Evolutionary conservation across 2,113 vertebrate species (phyloP).

Genomic region (Hemibagrus wyckioides): DNA sequence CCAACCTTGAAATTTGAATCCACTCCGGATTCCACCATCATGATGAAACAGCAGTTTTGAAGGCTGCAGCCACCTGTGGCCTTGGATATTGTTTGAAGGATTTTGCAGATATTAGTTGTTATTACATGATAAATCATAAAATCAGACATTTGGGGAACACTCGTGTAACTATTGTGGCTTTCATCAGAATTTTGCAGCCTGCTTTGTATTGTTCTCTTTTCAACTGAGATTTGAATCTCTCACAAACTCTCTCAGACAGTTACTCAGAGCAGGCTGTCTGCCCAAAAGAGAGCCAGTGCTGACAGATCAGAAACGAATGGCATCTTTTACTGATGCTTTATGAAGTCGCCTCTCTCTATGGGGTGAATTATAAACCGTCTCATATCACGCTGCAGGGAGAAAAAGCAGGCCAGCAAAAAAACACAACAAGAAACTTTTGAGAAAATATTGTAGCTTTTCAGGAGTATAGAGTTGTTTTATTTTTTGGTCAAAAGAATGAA

Average conservation of each 20-base stretch:
- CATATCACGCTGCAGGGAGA: not conserved
- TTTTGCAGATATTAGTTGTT: conserved; percentile 3
- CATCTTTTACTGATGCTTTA: not conserved
- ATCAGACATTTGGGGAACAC: not conserved
- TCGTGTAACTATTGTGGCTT: not conserved
- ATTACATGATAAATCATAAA: conserved; percentile 25
- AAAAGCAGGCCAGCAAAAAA: not conserved
- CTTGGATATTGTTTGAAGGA: not conserved
- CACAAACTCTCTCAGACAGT: not conserved
- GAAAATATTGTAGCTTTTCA: not conserved
- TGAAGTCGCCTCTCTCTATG: not conserved
- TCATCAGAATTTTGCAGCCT: not conserved
- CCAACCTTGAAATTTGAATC: conserved; percentile 35
- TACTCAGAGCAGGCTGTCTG: not conserved
- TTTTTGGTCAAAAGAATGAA: no score
- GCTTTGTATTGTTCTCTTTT: not conserved
- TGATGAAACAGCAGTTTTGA: not conserved
- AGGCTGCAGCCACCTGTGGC: not conserved
- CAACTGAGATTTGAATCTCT: conserved; percentile 3
- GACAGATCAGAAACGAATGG: conserved; percentile 12
- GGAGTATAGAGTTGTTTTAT: not conserved
- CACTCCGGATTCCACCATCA: not conserved
- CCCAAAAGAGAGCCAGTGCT: not conserved
- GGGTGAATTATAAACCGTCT: not conserved
- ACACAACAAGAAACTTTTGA: not conserved